phyloP scores from a whole-genome alignment of 2,797 vertebrate genomes.

The Octomys mimax region DNA sequence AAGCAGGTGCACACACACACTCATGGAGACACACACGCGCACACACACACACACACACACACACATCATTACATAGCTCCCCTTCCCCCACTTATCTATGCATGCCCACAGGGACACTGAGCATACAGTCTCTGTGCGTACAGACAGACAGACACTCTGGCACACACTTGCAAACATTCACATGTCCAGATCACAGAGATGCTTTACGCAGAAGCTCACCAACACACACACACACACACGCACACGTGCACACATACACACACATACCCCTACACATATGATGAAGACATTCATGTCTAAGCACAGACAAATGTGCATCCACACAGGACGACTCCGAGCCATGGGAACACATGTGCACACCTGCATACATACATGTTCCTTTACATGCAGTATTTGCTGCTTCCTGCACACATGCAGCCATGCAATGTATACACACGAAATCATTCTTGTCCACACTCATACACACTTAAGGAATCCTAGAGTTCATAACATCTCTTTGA shows the following conservation, averaged over 20 bases:
- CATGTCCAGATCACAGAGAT: not conserved
- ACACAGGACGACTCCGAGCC: not conserved
- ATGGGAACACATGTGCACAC: rapidly evolving
- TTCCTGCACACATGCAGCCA: not conserved
- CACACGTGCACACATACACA: not conserved
- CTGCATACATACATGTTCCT: not conserved
- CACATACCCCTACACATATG: not conserved
- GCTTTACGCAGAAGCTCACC: not conserved
- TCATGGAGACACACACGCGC: not conserved
- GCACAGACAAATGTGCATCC: not conserved
- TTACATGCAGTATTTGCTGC: not conserved
- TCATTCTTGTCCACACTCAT: not conserved
- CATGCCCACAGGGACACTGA: not conserved
- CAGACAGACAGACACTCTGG: not conserved
- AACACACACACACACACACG: too few species aligned
- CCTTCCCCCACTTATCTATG: not conserved
- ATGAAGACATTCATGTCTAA: not conserved
- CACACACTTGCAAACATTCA: not conserved
- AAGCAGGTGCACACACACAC: not conserved
- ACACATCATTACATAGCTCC: not conserved
- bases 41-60: not conserved
- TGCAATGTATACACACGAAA: not conserved
- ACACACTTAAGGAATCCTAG: not conserved
- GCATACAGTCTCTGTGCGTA: not conserved
- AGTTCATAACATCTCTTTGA: not conserved